These are phyloP conservation scores for Onchidella celtica DNA, from an alignment of 2,888 invertebrate genomes.

Conservation along the genomic window DNA sequence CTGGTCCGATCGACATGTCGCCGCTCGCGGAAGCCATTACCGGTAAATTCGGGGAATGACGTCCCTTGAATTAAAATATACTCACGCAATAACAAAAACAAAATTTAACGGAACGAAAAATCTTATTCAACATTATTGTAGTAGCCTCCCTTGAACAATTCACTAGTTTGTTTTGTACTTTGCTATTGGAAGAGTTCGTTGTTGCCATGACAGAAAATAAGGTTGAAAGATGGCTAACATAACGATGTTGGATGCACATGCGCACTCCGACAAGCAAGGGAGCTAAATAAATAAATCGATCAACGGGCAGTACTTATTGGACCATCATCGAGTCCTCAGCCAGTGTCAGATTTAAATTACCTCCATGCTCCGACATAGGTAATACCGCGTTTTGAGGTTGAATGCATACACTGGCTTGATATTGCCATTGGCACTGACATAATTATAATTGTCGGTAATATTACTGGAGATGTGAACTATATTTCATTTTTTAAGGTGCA, in stretches of 20 bases:
- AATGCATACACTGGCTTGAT: too few relatives aligned
- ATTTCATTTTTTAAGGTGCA: too few relatives aligned
- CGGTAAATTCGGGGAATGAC: too few relatives aligned
- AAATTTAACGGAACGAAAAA: not conserved
- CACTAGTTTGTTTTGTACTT: not conserved
- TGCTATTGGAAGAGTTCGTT: not conserved
- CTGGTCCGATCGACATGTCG: constrained; percentile 14
- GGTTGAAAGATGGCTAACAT: not conserved
- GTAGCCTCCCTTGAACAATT: not conserved
- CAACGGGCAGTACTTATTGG: too few relatives aligned
- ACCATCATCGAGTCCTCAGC: too few relatives aligned
- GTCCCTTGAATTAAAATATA: not conserved
- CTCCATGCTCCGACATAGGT: too few relatives aligned
- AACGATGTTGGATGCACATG: not conserved
- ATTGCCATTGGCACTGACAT: too few relatives aligned
- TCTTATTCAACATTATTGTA: not conserved
- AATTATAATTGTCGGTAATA: too few relatives aligned
- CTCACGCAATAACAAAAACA: not conserved
- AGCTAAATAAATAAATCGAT: too few relatives aligned
- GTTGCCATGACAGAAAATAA: constrained; percentile 4
- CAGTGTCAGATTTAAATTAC: too few relatives aligned
- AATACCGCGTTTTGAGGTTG: too few relatives aligned
- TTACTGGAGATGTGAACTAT: too few relatives aligned
- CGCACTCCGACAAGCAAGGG: not conserved
- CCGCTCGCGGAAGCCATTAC: constrained; percentile 25